These are phyloP conservation scores for Pithys albifrons DNA, from an alignment of 2,113 vertebrate species.

Conservation along the genomic window DNA sequence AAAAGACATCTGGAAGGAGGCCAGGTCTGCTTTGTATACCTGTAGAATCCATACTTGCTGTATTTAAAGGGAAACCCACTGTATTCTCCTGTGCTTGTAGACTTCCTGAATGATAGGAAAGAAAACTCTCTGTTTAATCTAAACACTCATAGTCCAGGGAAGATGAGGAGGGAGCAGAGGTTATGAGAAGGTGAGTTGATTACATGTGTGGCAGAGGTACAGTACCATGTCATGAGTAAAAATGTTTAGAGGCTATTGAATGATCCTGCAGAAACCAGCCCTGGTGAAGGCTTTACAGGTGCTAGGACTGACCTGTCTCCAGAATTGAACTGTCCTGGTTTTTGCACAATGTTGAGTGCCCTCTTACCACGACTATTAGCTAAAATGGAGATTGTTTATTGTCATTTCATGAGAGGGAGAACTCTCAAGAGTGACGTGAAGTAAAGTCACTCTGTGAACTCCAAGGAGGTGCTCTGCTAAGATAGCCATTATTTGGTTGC, in stretches of 20 bases:
- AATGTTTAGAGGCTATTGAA: background rate
- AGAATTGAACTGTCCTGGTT: background rate
- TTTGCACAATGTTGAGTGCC: background rate
- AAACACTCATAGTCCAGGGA: background rate
- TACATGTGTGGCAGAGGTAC: background rate
- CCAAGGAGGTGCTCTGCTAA: background rate
- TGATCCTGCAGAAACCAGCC: background rate
- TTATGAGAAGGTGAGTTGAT: background rate
- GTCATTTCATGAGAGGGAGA: background rate
- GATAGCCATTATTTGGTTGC: background rate
- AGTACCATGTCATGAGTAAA: background rate
- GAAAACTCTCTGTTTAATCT: background rate
- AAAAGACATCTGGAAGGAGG: background rate
- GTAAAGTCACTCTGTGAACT: background rate
- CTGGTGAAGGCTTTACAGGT: background rate
- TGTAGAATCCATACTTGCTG: background rate
- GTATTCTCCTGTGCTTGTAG: background rate
- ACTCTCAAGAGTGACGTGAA: background rate
- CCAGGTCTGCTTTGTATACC: background rate
- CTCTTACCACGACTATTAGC: background rate
- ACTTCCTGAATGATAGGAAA: background rate
- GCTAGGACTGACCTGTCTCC: background rate
- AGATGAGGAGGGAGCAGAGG: background rate
- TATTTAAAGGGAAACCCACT: background rate
- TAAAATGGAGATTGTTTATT: background rate